phyloP scores from a whole-genome alignment of 2,113 vertebrate genomes.

The Ahaetulla prasina region DNA sequence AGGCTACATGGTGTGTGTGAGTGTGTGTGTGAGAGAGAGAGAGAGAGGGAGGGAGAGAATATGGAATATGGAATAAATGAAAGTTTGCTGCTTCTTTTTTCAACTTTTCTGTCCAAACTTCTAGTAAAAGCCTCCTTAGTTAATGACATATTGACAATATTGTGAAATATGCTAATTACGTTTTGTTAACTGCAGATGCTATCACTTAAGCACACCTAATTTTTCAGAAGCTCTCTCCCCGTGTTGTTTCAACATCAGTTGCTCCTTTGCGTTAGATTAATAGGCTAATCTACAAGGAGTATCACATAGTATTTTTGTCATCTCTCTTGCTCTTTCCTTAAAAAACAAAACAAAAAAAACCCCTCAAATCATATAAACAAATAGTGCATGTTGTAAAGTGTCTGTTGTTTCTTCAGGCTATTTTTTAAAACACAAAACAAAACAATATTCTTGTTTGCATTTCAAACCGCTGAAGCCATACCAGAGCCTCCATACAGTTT shows the following conservation, averaged over 20 bases:
- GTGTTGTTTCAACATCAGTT: background rate
- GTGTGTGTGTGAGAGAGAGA: too few species aligned
- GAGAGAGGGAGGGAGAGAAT: too few species aligned
- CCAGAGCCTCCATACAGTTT: conserved; percentile 23
- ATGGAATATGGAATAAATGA: background rate
- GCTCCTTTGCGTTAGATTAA: background rate
- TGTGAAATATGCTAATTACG: background rate
- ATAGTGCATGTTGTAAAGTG: background rate
- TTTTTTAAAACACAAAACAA: conserved; percentile 8
- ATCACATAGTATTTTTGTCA: background rate
- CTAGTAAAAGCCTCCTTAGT: background rate
- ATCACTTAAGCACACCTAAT: background rate
- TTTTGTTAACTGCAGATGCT: background rate
- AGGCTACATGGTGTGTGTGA: too few species aligned
- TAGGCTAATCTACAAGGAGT: background rate
- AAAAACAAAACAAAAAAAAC: too few species aligned
- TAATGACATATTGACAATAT: background rate
- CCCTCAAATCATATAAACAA: background rate
- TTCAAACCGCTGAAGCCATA: conserved; percentile 22
- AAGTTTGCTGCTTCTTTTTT: background rate
- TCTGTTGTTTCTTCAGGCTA: background rate
- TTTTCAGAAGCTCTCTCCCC: background rate
- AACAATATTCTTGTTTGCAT: conserved; percentile 26
- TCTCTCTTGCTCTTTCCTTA: too few species aligned
- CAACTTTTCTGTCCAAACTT: background rate